Percentiles rank a stretch among this genome's conserved stretches.
Conservation (phyloP, 2,113 vertebrate genomes). For the Elephas maximus region DNA sequence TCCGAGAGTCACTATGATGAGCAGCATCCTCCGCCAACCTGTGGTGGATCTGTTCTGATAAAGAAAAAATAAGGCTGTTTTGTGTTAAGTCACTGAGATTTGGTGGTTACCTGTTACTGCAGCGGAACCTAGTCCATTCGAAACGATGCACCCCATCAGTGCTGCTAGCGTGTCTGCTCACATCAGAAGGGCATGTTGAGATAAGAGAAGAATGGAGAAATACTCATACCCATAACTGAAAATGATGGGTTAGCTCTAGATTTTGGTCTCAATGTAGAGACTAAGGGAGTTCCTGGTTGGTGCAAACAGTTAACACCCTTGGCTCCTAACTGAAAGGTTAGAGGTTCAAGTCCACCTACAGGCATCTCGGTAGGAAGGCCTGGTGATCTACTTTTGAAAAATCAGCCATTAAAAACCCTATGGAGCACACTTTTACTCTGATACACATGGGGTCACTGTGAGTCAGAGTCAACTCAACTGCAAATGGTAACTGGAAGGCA, state of each 20-base stretch:
- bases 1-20: not conserved
- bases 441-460: too few species aligned
- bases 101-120: not conserved
- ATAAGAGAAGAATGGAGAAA: not conserved
- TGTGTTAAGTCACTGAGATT: not conserved
- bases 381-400: not conserved
- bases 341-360: not conserved
- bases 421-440: not conserved
- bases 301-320: not conserved
- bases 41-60: not conserved
- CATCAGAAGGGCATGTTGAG: not conserved
- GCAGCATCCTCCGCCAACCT: not conserved
- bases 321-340: not conserved
- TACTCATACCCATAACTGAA: fast-evolving
- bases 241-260: not conserved
- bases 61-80: not conserved
- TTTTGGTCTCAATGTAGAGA: not conserved
- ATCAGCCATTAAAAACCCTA: not conserved
- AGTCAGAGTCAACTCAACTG: not conserved
- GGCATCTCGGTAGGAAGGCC: not conserved
- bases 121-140: not conserved
- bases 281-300: too few species aligned
- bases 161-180: not conserved
- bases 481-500: not conserved
- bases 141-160: not conserved